A percentile compares a stretch with the other conserved stretches of the same genome.
phyloP scores from a whole-genome alignment of 1,140 invertebrate genomes.

The Hyles vespertilio region DNA sequence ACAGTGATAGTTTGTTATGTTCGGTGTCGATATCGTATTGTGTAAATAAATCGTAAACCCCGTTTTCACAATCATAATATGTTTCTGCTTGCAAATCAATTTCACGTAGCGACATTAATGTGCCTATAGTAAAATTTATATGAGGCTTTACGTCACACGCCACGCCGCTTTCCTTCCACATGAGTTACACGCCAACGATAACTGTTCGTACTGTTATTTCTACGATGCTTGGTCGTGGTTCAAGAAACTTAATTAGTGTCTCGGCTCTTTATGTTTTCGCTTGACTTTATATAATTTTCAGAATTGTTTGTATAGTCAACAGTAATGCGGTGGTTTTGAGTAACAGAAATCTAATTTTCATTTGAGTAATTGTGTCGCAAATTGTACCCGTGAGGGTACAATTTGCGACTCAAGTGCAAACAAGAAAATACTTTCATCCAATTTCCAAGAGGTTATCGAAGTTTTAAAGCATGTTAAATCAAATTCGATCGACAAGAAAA shows the following conservation, averaged over 20 bases:
- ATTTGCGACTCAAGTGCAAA: too few species aligned
- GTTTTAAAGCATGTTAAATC: conserved; percentile 21
- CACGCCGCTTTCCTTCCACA: conserved; percentile 56
- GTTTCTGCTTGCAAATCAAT: conserved; percentile 74
- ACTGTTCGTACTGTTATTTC: conserved; percentile 26
- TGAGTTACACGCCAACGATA: conserved; percentile 52
- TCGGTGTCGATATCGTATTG: conserved; percentile 64
- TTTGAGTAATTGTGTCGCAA: too few species aligned
- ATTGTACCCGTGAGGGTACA: too few species aligned
- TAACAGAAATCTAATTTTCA: too few species aligned
- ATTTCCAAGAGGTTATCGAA: conserved; percentile 18
- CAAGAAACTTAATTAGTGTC: conserved; percentile 28
- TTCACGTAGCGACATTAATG: conserved; percentile 74
- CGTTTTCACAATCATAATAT: conserved; percentile 75
- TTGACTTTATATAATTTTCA: too few species aligned
- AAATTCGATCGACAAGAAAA: conserved; percentile 24
- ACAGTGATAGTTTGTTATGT: conserved; percentile 63
- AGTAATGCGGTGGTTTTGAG: too few species aligned
- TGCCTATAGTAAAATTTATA: conserved; percentile 74
- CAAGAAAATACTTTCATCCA: too few species aligned
- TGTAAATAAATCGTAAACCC: conserved; percentile 75
- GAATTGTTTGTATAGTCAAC: too few species aligned
- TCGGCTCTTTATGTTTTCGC: not conserved
- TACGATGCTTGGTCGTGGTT: conserved; percentile 27
- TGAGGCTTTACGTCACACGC: conserved; percentile 65